Conservation (phyloP, 2,113 vertebrate genomes). For the Lanius ludovicianus region DNA sequence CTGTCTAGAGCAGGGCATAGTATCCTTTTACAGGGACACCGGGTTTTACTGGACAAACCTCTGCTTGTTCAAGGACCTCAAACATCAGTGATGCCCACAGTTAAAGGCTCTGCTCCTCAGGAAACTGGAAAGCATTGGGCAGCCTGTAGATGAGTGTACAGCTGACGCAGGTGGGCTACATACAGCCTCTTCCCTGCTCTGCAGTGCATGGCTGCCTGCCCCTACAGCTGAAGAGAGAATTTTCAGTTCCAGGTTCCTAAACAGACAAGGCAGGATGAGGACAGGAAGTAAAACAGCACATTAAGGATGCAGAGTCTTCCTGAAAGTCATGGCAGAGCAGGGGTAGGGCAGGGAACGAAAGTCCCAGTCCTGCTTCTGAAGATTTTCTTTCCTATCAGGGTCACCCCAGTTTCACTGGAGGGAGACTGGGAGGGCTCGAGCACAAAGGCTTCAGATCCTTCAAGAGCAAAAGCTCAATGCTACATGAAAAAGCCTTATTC, state of each 20-base stretch:
- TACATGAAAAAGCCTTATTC: neutral
- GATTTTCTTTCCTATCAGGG: neutral
- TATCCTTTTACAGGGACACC: neutral
- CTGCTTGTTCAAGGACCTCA: neutral
- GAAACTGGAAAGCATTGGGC: neutral
- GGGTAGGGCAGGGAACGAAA: neutral
- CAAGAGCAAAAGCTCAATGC: neutral
- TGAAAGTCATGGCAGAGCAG: neutral
- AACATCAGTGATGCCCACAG: neutral
- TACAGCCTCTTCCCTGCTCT: neutral
- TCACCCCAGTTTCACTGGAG: neutral
- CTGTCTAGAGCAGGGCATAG: neutral
- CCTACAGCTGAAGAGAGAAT: neutral
- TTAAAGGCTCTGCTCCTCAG: neutral
- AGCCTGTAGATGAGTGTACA: accelerated
- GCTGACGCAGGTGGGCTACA: neutral
- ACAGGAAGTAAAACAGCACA: neutral
- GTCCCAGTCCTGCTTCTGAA: neutral
- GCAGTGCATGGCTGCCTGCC: neutral
- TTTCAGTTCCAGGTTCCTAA: neutral
- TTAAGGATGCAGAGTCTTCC: neutral
- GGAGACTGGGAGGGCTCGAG: neutral
- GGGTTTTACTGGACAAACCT: neutral
- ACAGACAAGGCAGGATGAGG: neutral
- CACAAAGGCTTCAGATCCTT: neutral